A percentile compares a stretch with the other conserved stretches of the same genome.
Conservation (phyloP, 2,113 vertebrate genomes). For the Propithecus coquereli region DNA sequence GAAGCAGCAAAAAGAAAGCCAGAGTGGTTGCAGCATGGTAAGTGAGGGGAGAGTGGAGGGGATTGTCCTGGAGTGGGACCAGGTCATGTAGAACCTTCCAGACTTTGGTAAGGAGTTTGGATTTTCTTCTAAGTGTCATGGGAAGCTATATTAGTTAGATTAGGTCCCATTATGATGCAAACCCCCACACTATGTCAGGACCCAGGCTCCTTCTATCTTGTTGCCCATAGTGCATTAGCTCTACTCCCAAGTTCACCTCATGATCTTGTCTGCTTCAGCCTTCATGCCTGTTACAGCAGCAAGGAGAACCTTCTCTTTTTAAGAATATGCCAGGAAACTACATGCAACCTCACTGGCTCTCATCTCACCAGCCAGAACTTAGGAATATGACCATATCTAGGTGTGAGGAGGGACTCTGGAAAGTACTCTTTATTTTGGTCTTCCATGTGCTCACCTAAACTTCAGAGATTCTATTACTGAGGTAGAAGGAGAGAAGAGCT, state of each 20-base stretch:
- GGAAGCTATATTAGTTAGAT: background rate
- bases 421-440: background rate
- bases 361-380: background rate
- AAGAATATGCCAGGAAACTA: background rate
- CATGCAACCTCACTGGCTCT: background rate
- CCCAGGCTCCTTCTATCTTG: background rate
- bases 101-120: background rate
- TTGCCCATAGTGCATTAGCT: background rate
- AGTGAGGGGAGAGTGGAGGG: background rate
- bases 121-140: constrained; percentile 10
- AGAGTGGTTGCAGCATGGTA: background rate
- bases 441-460: background rate
- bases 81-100: background rate
- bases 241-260: background rate
- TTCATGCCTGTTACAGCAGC: background rate
- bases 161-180: background rate
- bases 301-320: background rate
- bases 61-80: background rate
- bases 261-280: background rate
- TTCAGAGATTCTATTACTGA: background rate
- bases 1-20: background rate
- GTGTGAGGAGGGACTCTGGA: constrained; percentile 3
- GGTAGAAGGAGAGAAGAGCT: background rate
- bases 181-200: background rate
- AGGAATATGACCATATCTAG: background rate